Percentiles rank a stretch among this genome's conserved stretches.
phyloP scores from a whole-genome alignment of 2,888 invertebrate genomes.

The Limnephilus auricula region DNA sequence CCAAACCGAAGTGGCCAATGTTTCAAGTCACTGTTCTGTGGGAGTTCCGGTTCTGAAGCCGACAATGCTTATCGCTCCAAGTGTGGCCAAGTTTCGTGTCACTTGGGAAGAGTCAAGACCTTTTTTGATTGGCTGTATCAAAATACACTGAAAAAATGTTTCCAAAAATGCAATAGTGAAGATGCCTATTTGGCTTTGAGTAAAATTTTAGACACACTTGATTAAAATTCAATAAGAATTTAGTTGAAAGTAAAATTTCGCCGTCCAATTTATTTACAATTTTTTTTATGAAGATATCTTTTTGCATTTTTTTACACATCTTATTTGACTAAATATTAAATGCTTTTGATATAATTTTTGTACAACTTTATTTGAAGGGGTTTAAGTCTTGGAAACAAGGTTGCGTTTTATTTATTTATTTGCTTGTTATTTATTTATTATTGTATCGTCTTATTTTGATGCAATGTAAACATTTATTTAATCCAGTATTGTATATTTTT shows the following conservation, averaged over 20 bases:
- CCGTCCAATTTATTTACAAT: not conserved
- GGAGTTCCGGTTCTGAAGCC: conserved; percentile 45
- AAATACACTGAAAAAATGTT: conserved; percentile 46
- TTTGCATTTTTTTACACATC: not conserved
- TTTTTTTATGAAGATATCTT: not conserved
- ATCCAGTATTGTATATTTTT: conserved; percentile 11
- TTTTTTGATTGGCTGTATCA: conserved; percentile 51
- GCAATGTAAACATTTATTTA: not conserved
- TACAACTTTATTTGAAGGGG: conserved; percentile 17
- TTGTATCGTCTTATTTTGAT: not conserved
- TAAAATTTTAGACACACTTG: conserved; percentile 73
- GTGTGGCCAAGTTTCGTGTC: not conserved
- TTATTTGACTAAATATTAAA: not conserved
- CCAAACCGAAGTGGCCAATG: not conserved
- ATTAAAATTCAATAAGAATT: conserved; percentile 68
- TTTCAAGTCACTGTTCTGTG: conserved; percentile 42
- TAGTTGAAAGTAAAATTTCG: not conserved
- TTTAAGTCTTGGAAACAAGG: not conserved
- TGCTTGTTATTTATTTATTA: conserved; percentile 25
- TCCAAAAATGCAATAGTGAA: conserved; percentile 69
- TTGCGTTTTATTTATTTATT: conserved; percentile 14
- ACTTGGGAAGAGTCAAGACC: conserved; percentile 37
- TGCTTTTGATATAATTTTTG: not conserved
- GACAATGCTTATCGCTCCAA: not conserved
- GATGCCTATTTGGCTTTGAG: conserved; percentile 74